Conservation (phyloP, 2,797 vertebrate genomes). For the Xerus rutilus region DNA sequence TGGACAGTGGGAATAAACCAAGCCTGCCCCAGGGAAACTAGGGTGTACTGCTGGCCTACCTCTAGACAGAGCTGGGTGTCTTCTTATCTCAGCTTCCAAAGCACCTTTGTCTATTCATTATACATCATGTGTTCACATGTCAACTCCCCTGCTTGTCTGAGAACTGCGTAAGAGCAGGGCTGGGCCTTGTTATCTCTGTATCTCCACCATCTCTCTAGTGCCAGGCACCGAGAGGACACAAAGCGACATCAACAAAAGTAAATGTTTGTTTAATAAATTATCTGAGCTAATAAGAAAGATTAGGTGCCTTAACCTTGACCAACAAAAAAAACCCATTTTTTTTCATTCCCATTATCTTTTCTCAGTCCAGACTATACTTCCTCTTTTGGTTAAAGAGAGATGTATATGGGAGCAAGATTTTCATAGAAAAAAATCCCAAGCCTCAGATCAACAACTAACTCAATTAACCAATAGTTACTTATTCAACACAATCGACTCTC, state of each 20-base stretch:
- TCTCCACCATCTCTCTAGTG: constrained; percentile 37
- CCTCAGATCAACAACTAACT: not conserved
- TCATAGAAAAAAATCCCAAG: constrained; percentile 34
- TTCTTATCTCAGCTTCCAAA: constrained; percentile 20
- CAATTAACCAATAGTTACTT: not conserved
- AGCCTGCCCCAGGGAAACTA: not conserved
- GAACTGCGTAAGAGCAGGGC: not conserved
- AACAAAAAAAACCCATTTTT: not conserved
- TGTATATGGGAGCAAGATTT: constrained; percentile 30
- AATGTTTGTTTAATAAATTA: constrained; percentile 62
- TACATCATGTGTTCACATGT: not conserved
- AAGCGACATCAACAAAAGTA: constrained; percentile 40
- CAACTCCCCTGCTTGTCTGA: not conserved
- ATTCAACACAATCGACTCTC: not conserved
- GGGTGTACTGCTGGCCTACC: not conserved
- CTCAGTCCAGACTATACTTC: not conserved
- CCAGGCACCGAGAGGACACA: constrained; percentile 59
- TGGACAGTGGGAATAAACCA: not conserved
- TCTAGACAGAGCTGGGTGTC: not conserved
- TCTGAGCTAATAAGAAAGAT: constrained; percentile 54
- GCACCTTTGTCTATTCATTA: not conserved
- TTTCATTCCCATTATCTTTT: constrained; percentile 13
- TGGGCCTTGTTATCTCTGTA: not conserved
- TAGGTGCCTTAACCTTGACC: constrained; percentile 27
- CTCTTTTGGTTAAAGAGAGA: constrained; percentile 34